phyloP scores from a whole-genome alignment of 1,140 invertebrate species.

The Cherax quadricarinatus region DNA sequence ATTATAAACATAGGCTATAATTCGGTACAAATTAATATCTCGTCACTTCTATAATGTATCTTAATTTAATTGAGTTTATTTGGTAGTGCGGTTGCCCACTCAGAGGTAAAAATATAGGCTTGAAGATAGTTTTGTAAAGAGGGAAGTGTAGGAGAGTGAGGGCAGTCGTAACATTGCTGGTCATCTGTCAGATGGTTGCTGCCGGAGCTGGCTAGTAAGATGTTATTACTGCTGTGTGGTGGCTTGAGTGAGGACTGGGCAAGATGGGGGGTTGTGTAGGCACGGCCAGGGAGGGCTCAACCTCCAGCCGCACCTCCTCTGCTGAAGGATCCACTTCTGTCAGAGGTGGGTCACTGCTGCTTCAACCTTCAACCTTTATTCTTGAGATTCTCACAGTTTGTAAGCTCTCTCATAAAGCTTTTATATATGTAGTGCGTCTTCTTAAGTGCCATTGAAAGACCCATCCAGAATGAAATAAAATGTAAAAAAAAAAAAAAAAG shows the following conservation, averaged over 20 bases:
- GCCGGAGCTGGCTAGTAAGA: slow-evolving; percentile 3
- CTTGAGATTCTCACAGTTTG: too few species aligned
- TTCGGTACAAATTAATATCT: not conserved
- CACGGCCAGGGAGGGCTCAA: slow-evolving; percentile 48
- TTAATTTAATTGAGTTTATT: not conserved
- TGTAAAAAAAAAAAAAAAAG: too few species aligned
- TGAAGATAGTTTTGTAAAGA: not conserved
- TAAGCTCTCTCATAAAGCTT: too few species aligned
- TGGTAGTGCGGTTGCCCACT: not conserved
- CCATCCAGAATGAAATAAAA: too few species aligned
- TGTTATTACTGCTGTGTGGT: not conserved
- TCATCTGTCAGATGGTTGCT: slow-evolving; percentile 32
- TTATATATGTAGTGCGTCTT: too few species aligned
- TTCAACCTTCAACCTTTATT: too few species aligned
- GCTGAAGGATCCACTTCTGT: slow-evolving; percentile 11
- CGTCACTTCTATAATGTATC: not conserved
- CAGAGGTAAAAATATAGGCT: not conserved
- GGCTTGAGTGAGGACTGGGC: slow-evolving; percentile 22
- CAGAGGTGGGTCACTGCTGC: not conserved
- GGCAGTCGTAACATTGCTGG: slow-evolving; percentile 9
- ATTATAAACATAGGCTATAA: not conserved
- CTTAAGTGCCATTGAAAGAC: too few species aligned
- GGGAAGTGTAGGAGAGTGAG: not conserved
- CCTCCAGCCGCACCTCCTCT: slow-evolving; percentile 43
- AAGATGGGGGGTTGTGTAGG: slow-evolving; percentile 58